These are phyloP conservation scores for Athripsodes cinereus DNA, from an alignment of 2,888 invertebrate species.

Conservation along the genomic window DNA sequence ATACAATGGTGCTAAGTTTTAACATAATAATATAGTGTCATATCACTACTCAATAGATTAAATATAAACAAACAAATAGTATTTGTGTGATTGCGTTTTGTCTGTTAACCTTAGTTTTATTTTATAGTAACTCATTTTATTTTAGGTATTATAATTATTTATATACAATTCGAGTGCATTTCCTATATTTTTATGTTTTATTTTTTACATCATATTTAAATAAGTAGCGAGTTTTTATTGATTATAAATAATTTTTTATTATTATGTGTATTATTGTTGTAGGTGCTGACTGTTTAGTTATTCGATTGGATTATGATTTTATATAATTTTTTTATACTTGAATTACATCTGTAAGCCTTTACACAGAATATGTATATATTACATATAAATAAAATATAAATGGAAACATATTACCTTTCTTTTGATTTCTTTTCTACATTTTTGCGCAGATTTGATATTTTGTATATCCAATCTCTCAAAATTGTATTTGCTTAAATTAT, in stretches of 20 bases:
- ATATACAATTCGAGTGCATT: no score
- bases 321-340: background rate
- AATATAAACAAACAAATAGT: background rate
- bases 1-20: conserved; percentile 27
- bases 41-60: no score
- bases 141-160: no score
- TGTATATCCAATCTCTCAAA: no score
- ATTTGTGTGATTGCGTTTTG: background rate
- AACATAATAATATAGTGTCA: conserved; percentile 24
- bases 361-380: background rate
- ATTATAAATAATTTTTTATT: background rate
- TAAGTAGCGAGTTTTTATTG: background rate
- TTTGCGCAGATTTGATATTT: no score
- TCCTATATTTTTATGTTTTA: background rate
- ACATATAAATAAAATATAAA: background rate
- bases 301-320: background rate
- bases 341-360: background rate
- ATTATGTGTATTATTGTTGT: background rate
- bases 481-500: no score
- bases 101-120: background rate
- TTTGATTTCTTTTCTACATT: background rate
- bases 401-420: background rate
- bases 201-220: background rate
- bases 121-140: no score
- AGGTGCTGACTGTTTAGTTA: conserved; percentile 15